A percentile compares a stretch with the other conserved stretches of the same genome.
phyloP scores from a whole-genome alignment of 35 echinoderm and acorn worm genomes.

The Stichopus chloronotus region DNA sequence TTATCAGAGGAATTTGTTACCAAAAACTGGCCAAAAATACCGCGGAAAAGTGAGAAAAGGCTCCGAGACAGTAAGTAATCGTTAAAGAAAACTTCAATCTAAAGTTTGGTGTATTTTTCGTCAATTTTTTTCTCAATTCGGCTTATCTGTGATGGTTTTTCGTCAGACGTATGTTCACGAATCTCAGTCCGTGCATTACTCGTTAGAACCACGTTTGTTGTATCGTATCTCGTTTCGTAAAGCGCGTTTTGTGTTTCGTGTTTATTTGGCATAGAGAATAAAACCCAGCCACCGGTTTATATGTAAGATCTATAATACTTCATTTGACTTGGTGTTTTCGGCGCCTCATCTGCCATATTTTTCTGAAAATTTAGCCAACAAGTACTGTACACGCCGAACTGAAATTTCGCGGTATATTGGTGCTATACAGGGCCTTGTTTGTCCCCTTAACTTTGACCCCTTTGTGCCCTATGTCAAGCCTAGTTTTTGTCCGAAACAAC shows the following conservation, averaged over 20 bases:
- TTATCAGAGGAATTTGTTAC: constrained; percentile 29
- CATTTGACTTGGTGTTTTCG: neutral
- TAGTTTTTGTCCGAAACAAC: constrained; percentile 62
- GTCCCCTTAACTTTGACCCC: constrained; percentile 70
- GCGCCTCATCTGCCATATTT: neutral
- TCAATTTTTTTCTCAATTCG: neutral
- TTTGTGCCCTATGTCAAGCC: constrained; percentile 69
- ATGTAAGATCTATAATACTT: neutral
- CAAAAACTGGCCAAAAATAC: constrained; percentile 32
- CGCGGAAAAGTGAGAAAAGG: constrained; percentile 4
- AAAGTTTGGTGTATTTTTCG: neutral
- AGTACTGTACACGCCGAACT: neutral
- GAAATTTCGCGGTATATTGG: constrained; percentile 58
- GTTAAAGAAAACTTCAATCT: neutral
- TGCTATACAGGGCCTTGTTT: constrained; percentile 46
- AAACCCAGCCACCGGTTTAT: neutral
- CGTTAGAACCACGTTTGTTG: constrained; percentile 4
- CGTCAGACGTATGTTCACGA: constrained; percentile 24
- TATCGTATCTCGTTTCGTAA: neutral
- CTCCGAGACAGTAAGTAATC: constrained; percentile 29
- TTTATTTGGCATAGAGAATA: neutral
- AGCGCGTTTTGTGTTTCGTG: constrained; percentile 20
- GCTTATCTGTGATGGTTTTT: constrained; percentile 16
- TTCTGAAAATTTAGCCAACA: neutral
- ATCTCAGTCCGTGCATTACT: neutral